A percentile compares a stretch with the other conserved stretches of the same genome.
Evolutionary conservation across 2,113 vertebrate species (phyloP).

Genomic region (Saiga tatarica): DNA sequence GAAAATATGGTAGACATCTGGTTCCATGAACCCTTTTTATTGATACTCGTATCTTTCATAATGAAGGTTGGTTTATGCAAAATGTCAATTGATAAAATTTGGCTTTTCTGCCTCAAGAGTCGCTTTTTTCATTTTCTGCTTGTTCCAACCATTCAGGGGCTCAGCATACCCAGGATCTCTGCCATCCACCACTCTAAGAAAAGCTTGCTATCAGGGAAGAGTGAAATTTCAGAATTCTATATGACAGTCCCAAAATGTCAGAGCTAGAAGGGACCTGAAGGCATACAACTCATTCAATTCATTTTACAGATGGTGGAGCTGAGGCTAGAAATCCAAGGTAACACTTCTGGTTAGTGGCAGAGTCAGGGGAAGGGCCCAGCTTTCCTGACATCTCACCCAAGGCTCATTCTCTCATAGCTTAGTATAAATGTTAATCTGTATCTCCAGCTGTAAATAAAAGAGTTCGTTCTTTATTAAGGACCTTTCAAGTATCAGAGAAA

Average conservation of each 20-base stretch:
- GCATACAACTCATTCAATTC: background rate
- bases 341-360: background rate
- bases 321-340: background rate
- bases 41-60: background rate
- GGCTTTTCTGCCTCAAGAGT: background rate
- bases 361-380: background rate
- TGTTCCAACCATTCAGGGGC: background rate
- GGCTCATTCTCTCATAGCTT: background rate
- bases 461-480: background rate
- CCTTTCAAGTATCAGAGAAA: background rate
- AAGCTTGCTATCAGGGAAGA: background rate
- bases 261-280: background rate
- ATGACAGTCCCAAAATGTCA: background rate
- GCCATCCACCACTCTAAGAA: background rate
- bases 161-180: background rate
- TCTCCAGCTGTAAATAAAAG: background rate
- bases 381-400: background rate
- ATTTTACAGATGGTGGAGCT: background rate
- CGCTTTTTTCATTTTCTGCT: background rate
- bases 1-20: background rate
- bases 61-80: background rate
- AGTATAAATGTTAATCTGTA: background rate
- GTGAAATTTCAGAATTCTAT: background rate
- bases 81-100: background rate
- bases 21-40: background rate